These are phyloP conservation scores for Macrophya alboannulata DNA, from an alignment of 2,888 invertebrate species.

Conservation along the genomic window DNA sequence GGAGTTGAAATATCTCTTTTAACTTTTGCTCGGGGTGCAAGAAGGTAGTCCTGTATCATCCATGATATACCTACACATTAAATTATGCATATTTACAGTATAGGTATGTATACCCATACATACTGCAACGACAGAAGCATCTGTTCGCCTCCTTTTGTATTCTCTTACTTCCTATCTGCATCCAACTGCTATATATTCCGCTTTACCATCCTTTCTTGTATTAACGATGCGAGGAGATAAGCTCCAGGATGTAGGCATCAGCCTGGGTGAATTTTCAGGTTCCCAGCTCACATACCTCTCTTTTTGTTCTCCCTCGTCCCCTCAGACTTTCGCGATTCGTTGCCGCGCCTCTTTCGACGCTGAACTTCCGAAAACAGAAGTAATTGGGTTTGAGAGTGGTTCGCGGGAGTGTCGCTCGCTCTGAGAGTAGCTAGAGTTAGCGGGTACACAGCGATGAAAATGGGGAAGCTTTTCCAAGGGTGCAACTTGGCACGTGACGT, in stretches of 20 bases:
- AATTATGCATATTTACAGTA: not conserved
- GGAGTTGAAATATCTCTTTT: not conserved
- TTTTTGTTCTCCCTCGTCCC: not conserved
- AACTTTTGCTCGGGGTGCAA: not conserved
- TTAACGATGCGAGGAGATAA: conserved; percentile 6
- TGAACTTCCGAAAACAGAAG: conserved; percentile 52
- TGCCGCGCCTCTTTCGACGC: conserved; percentile 20
- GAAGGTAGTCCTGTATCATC: not conserved
- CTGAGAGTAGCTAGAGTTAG: conserved; percentile 27
- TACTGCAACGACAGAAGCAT: not conserved
- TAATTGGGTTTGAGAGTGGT: conserved; percentile 52
- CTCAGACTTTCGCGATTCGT: conserved; percentile 30
- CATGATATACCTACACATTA: not conserved
- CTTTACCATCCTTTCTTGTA: not conserved
- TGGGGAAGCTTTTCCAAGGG: conserved; percentile 39
- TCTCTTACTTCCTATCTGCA: not conserved
- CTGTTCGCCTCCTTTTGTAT: not conserved
- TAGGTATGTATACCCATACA: not conserved
- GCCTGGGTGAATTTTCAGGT: not conserved
- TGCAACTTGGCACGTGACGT: conserved; percentile 41
- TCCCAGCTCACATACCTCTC: not conserved
- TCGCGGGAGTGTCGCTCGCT: conserved; percentile 34
- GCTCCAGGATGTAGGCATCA: not conserved
- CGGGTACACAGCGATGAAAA: not conserved
- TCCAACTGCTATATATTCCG: not conserved